Evolutionary conservation across 2,113 vertebrate species (phyloP).

Genomic region (Aix galericulata): DNA sequence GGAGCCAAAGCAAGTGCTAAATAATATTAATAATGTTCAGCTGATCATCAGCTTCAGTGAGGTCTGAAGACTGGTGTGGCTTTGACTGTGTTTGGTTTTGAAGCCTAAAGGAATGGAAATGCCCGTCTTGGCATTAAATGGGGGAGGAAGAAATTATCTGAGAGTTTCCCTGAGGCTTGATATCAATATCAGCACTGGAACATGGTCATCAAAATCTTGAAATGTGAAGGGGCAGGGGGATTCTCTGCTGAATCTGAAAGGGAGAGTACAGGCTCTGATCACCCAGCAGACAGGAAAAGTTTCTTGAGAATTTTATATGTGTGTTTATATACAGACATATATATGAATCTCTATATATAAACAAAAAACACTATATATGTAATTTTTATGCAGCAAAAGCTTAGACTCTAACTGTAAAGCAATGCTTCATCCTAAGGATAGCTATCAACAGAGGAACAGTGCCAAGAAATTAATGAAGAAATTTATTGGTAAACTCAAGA

Average conservation of each 20-base stretch:
- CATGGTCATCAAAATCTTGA: not conserved
- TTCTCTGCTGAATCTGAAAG: not conserved
- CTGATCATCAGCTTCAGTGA: not conserved
- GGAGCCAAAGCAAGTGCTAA: not conserved
- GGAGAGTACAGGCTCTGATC: not conserved
- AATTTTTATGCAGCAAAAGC: not conserved
- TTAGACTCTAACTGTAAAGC: not conserved
- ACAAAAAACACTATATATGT: not conserved
- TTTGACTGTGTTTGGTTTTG: not conserved
- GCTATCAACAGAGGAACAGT: not conserved
- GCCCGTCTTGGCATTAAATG: not conserved
- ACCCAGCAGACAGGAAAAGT: not conserved
- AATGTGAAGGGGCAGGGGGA: not conserved
- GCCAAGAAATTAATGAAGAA: not conserved
- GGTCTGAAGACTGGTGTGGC: not conserved
- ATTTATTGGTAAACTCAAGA: not conserved
- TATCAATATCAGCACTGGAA: not conserved
- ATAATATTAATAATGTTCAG: not conserved
- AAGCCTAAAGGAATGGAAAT: not conserved
- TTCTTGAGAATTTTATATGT: not conserved
- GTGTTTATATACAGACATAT: accelerated
- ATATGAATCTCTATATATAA: not conserved
- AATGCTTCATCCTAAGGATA: not conserved
- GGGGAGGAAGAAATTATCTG: not conserved
- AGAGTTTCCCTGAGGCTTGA: not conserved